These are phyloP conservation scores for Antennarius striatus DNA, from an alignment of 2,113 vertebrate genomes.

Conservation along the genomic window DNA sequence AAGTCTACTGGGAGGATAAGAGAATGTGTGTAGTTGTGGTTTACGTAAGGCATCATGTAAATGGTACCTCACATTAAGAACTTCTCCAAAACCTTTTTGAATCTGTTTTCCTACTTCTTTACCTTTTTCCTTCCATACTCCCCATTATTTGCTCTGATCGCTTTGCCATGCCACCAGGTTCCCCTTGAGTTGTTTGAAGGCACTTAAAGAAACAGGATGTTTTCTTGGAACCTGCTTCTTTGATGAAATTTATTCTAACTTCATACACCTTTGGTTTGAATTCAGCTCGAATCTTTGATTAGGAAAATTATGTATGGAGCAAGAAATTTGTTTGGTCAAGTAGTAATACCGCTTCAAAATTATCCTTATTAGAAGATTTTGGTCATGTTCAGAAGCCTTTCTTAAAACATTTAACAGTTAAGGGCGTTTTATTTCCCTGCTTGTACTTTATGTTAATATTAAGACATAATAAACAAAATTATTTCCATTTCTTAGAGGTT, in stretches of 20 bases:
- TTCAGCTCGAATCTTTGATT: neutral
- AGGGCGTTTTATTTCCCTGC: too few species aligned
- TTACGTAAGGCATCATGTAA: too few species aligned
- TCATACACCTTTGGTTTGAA: constrained; percentile 46
- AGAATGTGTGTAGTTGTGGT: too few species aligned
- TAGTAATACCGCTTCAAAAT: neutral
- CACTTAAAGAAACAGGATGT: constrained; percentile 25
- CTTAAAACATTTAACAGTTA: neutral
- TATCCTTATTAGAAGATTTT: neutral
- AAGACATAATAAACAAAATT: neutral
- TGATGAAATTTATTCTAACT: constrained; percentile 55
- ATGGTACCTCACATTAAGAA: too few species aligned
- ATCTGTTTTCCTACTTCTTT: too few species aligned
- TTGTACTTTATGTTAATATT: neutral
- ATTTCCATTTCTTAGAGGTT: neutral
- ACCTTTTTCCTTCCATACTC: neutral
- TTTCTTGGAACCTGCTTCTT: constrained; percentile 37
- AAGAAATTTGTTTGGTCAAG: constrained; percentile 9
- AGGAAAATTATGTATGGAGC: too few species aligned
- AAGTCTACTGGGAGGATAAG: too few species aligned
- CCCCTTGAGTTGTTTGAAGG: constrained; percentile 27
- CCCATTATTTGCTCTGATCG: constrained; percentile 53
- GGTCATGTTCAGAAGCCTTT: neutral
- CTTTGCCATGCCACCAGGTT: constrained; percentile 55
- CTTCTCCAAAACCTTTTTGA: too few species aligned